A percentile compares a stretch with the other conserved stretches of the same genome.
phyloP scores from a whole-genome alignment of 2,888 invertebrate genomes.

The Ophion ventricosus region DNA sequence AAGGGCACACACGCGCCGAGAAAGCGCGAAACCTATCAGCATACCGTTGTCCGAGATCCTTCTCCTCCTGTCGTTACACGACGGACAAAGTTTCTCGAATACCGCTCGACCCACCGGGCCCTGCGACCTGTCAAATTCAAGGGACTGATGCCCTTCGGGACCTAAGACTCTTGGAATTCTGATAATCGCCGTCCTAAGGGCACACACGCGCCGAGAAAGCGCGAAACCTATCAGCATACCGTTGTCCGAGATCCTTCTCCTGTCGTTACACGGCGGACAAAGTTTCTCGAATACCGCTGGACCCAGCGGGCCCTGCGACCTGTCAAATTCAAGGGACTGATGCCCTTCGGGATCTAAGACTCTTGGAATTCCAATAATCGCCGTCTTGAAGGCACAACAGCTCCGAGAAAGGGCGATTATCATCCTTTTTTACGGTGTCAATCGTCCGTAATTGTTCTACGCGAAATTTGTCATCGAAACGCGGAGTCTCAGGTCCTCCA shows the following conservation, averaged over 20 bases:
- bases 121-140: neutral
- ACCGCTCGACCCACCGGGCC: neutral
- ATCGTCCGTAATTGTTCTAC: neutral
- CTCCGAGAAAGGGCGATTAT: neutral
- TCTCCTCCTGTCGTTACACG: neutral
- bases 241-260: conserved; percentile 74
- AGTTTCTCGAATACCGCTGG: neutral
- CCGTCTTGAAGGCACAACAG: neutral
- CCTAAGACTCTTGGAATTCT: neutral
- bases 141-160: neutral
- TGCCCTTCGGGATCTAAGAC: neutral
- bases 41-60: conserved; percentile 79
- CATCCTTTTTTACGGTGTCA: neutral
- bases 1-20: neutral
- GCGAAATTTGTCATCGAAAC: neutral
- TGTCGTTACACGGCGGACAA: neutral
- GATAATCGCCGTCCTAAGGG: neutral
- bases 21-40: conserved; percentile 75
- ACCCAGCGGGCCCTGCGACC: neutral
- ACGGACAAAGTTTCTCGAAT: neutral
- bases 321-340: neutral
- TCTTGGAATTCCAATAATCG: too few species aligned
- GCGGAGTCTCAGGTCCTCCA: neutral
- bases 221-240: conserved; percentile 79
- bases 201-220: neutral